Evolutionary conservation across 2,113 vertebrate species (phyloP).

Genomic region (Lycaon pictus): DNA sequence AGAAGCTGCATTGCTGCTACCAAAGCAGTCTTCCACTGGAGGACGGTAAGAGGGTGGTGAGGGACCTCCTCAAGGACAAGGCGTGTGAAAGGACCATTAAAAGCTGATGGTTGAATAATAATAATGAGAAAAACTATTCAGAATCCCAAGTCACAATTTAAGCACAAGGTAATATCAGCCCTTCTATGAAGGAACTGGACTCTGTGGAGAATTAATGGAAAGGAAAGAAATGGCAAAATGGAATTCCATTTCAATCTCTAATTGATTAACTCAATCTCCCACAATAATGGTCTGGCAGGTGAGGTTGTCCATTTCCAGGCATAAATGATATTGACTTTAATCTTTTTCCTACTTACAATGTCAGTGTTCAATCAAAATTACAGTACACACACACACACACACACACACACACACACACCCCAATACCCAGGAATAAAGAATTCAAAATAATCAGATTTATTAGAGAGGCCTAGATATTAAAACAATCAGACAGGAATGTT

Average conservation of each 20-base stretch:
- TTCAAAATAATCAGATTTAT: conserved; percentile 31
- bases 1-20: not conserved
- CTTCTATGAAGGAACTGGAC: not conserved
- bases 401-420: not conserved
- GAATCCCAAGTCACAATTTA: not conserved
- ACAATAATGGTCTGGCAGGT: not conserved
- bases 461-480: not conserved
- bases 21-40: not conserved
- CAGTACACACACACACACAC: not conserved
- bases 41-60: not conserved
- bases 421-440: not conserved
- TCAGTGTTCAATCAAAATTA: not conserved
- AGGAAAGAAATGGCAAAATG: not conserved
- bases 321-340: not conserved
- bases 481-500: not conserved
- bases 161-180: not conserved
- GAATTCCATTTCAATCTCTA: not conserved
- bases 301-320: not conserved
- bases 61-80: not conserved
- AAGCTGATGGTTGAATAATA: not conserved
- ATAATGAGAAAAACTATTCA: not conserved
- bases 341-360: not conserved
- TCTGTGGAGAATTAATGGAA: not conserved
- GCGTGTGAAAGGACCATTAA: not conserved
- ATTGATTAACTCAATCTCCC: not conserved